Conservation (phyloP, 2,888 invertebrate genomes). For the Gortyna flavago region DNA sequence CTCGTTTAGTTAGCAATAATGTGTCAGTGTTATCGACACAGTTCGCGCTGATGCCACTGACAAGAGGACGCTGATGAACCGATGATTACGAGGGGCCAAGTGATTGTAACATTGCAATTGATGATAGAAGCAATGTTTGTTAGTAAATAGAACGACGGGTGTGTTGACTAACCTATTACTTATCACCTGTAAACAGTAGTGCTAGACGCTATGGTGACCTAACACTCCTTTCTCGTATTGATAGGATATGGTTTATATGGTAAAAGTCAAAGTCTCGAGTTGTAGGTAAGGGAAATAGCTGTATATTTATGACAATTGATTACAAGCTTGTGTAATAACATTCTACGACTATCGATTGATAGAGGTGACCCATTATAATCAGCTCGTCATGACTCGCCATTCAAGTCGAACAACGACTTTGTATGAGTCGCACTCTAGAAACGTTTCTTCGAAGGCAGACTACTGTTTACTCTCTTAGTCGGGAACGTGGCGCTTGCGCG, state of each 20-base stretch:
- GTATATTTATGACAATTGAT: slow-evolving; percentile 23
- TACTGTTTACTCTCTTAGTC: slow-evolving; percentile 63
- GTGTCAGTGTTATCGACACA: not conserved
- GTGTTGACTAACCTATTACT: not conserved
- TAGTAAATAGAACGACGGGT: not conserved
- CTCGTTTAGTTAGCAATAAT: not conserved
- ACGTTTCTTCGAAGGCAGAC: slow-evolving; percentile 47
- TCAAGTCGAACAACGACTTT: slow-evolving; percentile 42
- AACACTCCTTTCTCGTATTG: too few relatives aligned
- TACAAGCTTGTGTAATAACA: slow-evolving; percentile 17
- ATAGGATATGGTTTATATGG: too few relatives aligned
- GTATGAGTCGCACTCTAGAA: slow-evolving; percentile 36
- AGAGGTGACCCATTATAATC: slow-evolving; percentile 41
- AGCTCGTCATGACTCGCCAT: slow-evolving; percentile 45
- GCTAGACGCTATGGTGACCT: too few relatives aligned
- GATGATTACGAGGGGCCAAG: too few relatives aligned
- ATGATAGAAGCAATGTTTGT: not conserved
- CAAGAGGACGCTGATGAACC: not conserved
- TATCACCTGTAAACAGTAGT: too few relatives aligned
- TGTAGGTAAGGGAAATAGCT: too few relatives aligned
- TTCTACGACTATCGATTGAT: slow-evolving; percentile 45
- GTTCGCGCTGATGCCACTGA: not conserved
- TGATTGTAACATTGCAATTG: not conserved
- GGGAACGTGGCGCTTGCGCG: slow-evolving; percentile 79
- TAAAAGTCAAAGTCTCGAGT: too few relatives aligned